Evolutionary conservation across 2,797 vertebrate species (phyloP).

Genomic region (Echiichthys vipera): DNA sequence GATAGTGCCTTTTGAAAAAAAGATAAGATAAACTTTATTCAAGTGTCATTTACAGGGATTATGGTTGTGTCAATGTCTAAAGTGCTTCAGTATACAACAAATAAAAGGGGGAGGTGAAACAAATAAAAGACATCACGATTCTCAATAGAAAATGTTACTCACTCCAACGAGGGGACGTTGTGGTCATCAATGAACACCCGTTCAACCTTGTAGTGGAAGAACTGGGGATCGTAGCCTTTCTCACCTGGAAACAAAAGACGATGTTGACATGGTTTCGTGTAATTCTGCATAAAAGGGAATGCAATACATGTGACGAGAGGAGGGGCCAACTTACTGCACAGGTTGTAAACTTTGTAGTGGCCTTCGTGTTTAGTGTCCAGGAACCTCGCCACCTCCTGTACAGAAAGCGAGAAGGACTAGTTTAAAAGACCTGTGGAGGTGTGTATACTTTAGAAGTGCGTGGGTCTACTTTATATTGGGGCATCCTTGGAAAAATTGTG

Average conservation of each 20-base stretch:
- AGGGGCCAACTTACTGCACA: conserved; percentile 93
- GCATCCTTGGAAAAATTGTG: not conserved
- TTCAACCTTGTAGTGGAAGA: conserved; percentile 93
- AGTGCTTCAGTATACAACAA: not conserved
- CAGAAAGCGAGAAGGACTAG: conserved; percentile 2
- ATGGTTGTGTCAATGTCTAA: not conserved
- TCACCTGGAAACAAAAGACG: conserved; percentile 85
- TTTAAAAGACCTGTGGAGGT: not conserved
- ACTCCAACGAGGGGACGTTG: conserved; percentile 93
- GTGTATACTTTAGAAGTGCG: not conserved
- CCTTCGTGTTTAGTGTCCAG: conserved; percentile 92
- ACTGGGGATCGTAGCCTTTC: conserved; percentile 91
- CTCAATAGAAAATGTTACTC: conserved; percentile 72
- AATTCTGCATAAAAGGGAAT: not conserved
- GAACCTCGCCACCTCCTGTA: conserved; percentile 93
- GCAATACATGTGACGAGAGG: not conserved
- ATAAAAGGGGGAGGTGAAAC: not conserved
- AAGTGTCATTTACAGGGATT: not conserved
- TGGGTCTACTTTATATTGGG: not conserved
- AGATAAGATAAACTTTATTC: not conserved
- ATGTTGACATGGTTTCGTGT: not conserved
- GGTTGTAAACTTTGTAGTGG: conserved; percentile 96
- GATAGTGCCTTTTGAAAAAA: not conserved
- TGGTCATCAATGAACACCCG: conserved; percentile 95
- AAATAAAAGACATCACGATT: no score